phyloP scores from a whole-genome alignment of 2,797 vertebrate genomes.

The Microhierax caerulescens region DNA sequence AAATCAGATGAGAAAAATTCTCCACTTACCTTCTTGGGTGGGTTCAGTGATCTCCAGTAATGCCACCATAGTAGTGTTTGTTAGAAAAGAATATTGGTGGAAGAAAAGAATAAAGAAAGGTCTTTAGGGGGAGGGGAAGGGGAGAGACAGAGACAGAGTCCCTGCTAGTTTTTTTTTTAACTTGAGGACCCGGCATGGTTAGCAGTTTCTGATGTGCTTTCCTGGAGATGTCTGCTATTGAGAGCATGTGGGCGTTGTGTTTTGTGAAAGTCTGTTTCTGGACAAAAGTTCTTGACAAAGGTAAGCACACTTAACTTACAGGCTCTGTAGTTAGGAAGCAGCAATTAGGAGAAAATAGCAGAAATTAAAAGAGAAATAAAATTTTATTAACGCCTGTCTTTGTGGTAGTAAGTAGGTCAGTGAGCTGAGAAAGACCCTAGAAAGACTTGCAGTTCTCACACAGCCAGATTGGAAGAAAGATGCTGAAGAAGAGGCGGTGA shows the following conservation, averaged over 20 bases:
- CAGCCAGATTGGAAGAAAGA: neutral
- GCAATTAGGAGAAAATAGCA: neutral
- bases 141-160: neutral
- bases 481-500: neutral
- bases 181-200: neutral
- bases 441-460: neutral
- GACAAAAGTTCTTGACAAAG: neutral
- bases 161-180: neutral
- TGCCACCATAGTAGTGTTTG: neutral
- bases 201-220: neutral
- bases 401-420: constrained; percentile 11
- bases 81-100: neutral
- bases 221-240: neutral
- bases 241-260: neutral
- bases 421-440: neutral
- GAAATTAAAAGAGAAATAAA: neutral
- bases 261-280: neutral
- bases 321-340: neutral
- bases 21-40: neutral
- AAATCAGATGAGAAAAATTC: neutral
- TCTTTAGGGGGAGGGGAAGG: neutral
- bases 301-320: neutral
- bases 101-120: neutral
- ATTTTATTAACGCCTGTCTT: neutral
- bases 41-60: neutral